Base-by-base conservation (phyloP, 2,797 vertebrate genomes). In the Galaxias olidus region DNA sequence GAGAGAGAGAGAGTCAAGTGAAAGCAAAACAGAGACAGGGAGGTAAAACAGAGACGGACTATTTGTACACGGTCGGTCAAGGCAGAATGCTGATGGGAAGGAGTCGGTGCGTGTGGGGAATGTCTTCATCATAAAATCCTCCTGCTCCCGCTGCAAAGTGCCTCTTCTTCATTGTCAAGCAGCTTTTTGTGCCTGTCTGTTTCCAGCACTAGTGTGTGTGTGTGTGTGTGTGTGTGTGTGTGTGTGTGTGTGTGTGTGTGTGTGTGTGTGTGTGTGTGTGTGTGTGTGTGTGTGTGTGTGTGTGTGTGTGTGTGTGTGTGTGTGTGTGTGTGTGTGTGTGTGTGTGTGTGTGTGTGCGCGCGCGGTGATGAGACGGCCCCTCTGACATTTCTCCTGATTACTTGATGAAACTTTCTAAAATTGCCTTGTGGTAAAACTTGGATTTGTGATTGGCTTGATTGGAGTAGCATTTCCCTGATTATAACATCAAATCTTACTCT, bases 1-100 rank as follows among this genome's bases (percentile, higher is more conserved):
- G 4, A 40, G 18, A 54, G 11, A 54, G 9, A 52, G 10, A 54
- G 18, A 14, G 10, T 5, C 10, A 54, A 10, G 9, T 14, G 13
- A 10, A 3, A 14, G 13, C 45, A 10, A 8, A 2, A 10, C 1
- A 1, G 45, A 47, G 9, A 8, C 45, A 65, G n/a, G n/a, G n/a
- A n/a, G n/a, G n/a, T n/a, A n/a, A n/a, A 52, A 15, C 48, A 43
- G 63, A 14, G 19, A 51, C 53, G 57, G 69, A 61, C 61, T 59
- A 60, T 18, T n/a, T 14, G 54, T 54, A 46, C 20, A 58, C 44
- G 19, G 55, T 13, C 17, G n/a, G 40, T 20, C 13, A 10, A 13
- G 50, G 50, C 57, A 30, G 30, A 30, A 30, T 60, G 54, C 10
- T 14, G 40, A 56, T 56, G 14, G 45, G 14, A 45, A 48, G 17